Percentiles rank a stretch among this genome's conserved stretches.
Evolutionary conservation across 1,140 invertebrate genomes (phyloP).

Genomic region (Zaprionus lachaisei): DNA sequence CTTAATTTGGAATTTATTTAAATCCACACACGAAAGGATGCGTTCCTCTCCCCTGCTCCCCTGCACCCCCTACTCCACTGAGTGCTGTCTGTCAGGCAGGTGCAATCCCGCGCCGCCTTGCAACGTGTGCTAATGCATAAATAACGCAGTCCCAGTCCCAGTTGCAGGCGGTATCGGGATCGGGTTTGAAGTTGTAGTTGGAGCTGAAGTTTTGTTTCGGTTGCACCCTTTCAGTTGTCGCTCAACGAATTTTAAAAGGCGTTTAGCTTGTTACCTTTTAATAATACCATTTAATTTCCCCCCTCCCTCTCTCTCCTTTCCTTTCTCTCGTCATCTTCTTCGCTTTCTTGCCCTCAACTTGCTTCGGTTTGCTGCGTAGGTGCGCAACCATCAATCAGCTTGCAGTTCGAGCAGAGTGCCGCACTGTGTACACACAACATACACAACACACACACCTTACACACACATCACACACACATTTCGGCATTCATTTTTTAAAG

Average conservation of each 20-base stretch:
- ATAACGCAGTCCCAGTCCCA: constrained; percentile 56
- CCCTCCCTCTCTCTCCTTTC: constrained; percentile 37
- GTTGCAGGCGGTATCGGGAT: constrained; percentile 9
- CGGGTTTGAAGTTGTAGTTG: constrained; percentile 1
- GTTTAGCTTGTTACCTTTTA: constrained; percentile 82
- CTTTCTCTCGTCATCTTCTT: not conserved
- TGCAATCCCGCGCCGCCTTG: constrained; percentile 45
- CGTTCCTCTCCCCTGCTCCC: not conserved
- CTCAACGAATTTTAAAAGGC: constrained; percentile 76
- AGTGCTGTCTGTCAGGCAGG: constrained; percentile 51
- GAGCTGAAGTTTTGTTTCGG: constrained; percentile 29
- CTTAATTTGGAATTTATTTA: constrained; percentile 84
- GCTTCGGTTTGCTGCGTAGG: constrained; percentile 68
- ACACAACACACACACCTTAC: not conserved
- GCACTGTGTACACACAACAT: constrained; percentile 17
- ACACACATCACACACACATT: not conserved
- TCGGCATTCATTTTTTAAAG: constrained; percentile 25
- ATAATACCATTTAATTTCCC: constrained; percentile 80
- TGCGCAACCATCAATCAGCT: constrained; percentile 76
- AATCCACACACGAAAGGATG: constrained; percentile 66
- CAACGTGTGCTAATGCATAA: constrained; percentile 68
- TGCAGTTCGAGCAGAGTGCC: constrained; percentile 58
- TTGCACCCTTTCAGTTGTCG: constrained; percentile 42
- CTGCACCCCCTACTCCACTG: not conserved
- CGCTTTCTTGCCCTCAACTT: constrained; percentile 7